phyloP scores from a whole-genome alignment of 1,140 invertebrate genomes.

The Drosophila suzukii region DNA sequence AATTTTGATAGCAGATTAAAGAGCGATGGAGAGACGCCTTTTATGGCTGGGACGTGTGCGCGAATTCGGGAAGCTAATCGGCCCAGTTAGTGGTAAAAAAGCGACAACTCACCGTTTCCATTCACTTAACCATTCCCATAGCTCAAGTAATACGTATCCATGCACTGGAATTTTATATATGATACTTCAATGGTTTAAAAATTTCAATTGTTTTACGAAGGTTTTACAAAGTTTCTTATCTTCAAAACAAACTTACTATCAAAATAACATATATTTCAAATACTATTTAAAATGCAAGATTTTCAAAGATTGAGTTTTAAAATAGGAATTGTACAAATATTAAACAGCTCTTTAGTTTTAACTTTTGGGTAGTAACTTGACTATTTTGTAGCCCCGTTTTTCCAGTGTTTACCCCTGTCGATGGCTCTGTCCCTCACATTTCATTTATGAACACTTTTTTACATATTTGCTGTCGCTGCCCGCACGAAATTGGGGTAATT shows the following conservation, averaged over 20 bases:
- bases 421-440: conserved; percentile 67
- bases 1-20: conserved; percentile 75
- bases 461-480: conserved; percentile 67
- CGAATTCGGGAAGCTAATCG: conserved; percentile 81
- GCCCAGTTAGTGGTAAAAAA: conserved; percentile 47
- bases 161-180: not conserved
- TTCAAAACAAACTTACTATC: too few species aligned
- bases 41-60: conserved; percentile 74
- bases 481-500: conserved; percentile 81
- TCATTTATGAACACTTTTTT: conserved; percentile 77
- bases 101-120: conserved; percentile 50
- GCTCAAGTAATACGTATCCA: not conserved
- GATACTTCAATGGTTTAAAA: too few species aligned
- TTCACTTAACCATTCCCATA: conserved; percentile 24
- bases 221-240: too few species aligned
- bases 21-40: conserved; percentile 49
- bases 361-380: not conserved
- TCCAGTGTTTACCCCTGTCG: conserved; percentile 7
- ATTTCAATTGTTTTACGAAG: too few species aligned
- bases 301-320: too few species aligned
- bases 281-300: too few species aligned
- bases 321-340: too few species aligned
- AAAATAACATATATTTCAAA: too few species aligned
- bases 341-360: too few species aligned
- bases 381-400: not conserved